Percentiles rank a stretch among this genome's conserved stretches.
Evolutionary conservation across 1,140 invertebrate species (phyloP).

Genomic region (Drosophila nigromelanica): DNA sequence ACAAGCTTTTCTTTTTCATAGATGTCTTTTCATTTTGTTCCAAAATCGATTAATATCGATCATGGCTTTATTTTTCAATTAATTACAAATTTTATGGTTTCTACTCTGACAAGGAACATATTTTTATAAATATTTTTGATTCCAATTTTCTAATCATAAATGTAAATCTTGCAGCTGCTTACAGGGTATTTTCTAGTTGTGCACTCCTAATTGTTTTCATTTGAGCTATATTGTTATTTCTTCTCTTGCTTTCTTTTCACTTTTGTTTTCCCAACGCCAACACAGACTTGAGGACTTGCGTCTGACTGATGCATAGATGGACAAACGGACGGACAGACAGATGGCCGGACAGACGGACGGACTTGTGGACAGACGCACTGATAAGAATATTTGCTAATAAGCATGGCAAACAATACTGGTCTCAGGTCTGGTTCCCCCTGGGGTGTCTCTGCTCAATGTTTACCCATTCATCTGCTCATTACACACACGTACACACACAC

Average conservation of each 20-base stretch:
- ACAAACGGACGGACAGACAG: neutral
- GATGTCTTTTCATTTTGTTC: neutral
- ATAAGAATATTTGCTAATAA: constrained; percentile 80
- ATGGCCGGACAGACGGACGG: constrained; percentile 20
- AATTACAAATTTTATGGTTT: too few relatives aligned
- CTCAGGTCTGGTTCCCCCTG: constrained; percentile 19
- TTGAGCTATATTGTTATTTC: constrained; percentile 1
- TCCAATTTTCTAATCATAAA: neutral
- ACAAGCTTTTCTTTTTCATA: too few relatives aligned
- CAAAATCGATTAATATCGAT: neutral
- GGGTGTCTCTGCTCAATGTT: constrained; percentile 21
- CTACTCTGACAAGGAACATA: too few relatives aligned
- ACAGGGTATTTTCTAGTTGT: constrained; percentile 7
- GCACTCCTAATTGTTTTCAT: neutral
- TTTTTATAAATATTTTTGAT: neutral
- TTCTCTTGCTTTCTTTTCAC: constrained; percentile 21
- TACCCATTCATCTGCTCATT: constrained; percentile 46
- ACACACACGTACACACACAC: constrained; percentile 5
- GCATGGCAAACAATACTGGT: constrained; percentile 58
- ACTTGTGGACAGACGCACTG: constrained; percentile 40
- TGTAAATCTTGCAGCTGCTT: neutral
- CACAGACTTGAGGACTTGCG: constrained; percentile 46
- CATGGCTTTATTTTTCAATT: too few relatives aligned
- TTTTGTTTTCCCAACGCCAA: constrained; percentile 69
- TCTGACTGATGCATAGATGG: constrained; percentile 6